Evolutionary conservation across 2,888 invertebrate genomes (phyloP), one percentile per base, ranked within the genome.

Genomic region (Pimpla rufipes): DNA sequence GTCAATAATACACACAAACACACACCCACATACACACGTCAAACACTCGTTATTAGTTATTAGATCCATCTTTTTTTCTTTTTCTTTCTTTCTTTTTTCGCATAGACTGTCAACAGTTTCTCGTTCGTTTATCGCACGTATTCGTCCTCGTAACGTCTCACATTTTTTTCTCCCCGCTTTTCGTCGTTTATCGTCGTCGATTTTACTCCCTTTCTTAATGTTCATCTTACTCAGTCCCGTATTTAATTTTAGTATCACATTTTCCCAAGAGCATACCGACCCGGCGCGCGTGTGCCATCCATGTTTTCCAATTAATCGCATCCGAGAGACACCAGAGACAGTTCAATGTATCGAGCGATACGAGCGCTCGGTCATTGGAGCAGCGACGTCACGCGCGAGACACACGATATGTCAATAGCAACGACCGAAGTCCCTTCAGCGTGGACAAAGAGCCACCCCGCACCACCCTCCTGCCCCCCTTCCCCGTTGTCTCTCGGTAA

Each of bases 161-260:
- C 68, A n/a, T 16, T 21, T 21, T 55, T 57, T 18, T n/a, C 45
- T n/a, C 45, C 45, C 16, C 42, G 37, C 47, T 35, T 59, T 74
- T 68, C 29, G 23, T 21, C 42, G 5, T 73, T 37, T 35, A 64
- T 55, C 55, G 23, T 71, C 50, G 23, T 71, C 75, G 37, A 47
- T 76, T 71, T 55, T 45, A 66, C 23, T 66, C 45, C 42, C 45
- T 5, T n/a, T 13, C 40, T 64, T 11, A 11, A 23, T 45, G 42
- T 45, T 23, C 73, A 29, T 47, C 71, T 40, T 67, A 55, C 62
- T 74, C 73, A 78, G 71, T 67, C 50, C 73, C 73, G 42, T 64
- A 13, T 83, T 81, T 70, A 70, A 80, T 73, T 75, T 81, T 84
- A 80, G 81, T 83, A 83, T 83, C 83, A 83, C 83, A 83, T 83